phyloP scores from a whole-genome alignment of 2,113 vertebrate species.

The Grammomys surdaster region DNA sequence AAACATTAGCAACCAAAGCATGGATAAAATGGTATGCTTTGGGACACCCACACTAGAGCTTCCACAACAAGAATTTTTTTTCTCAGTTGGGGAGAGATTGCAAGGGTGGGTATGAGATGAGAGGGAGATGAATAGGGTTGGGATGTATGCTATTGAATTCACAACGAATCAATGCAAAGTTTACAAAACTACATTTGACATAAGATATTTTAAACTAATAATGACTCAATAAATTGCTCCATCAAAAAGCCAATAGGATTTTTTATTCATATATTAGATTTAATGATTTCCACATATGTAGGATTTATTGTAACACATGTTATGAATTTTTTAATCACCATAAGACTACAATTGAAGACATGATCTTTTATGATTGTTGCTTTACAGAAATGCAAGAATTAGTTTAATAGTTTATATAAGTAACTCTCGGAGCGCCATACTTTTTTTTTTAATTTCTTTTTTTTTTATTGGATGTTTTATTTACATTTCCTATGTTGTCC shows the following conservation, averaged over 20 bases:
- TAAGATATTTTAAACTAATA: not conserved
- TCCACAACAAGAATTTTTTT: too few species aligned
- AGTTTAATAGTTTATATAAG: not conserved
- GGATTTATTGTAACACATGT: not conserved
- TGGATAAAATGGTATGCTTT: too few species aligned
- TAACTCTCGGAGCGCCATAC: rapidly evolving
- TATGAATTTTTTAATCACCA: not conserved
- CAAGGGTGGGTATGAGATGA: too few species aligned
- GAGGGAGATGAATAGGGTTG: too few species aligned
- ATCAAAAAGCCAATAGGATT: not conserved
- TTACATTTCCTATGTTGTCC: too few species aligned
- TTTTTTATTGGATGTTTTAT: too few species aligned
- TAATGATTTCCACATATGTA: not conserved
- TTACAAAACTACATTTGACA: not conserved
- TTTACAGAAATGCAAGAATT: not conserved
- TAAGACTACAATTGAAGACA: not conserved
- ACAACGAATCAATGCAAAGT: too few species aligned
- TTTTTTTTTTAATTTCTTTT: not conserved
- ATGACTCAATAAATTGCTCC: not conserved
- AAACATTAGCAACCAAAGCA: too few species aligned
- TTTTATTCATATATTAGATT: not conserved
- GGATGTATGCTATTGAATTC: too few species aligned
- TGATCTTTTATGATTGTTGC: not conserved
- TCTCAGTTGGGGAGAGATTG: too few species aligned
- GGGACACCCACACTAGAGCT: too few species aligned